Evolutionary conservation across 2,797 vertebrate genomes (phyloP).

Genomic region (Muscicapa striata): DNA sequence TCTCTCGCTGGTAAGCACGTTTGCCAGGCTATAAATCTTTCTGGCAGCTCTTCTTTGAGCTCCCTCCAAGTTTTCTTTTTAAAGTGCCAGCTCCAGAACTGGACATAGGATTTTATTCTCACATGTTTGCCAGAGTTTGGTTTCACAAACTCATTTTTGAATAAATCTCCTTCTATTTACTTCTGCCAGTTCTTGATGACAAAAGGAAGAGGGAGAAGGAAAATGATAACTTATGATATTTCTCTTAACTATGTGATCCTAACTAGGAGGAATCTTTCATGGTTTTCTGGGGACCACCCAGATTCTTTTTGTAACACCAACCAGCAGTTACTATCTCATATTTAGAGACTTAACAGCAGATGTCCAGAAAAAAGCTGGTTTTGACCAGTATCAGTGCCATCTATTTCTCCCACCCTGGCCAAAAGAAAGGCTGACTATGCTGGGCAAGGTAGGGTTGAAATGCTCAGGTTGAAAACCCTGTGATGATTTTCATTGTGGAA

Average conservation of each 20-base stretch:
- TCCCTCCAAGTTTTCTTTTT: conserved; percentile 23
- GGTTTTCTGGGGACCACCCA: neutral
- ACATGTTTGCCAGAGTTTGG: neutral
- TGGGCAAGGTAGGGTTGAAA: neutral
- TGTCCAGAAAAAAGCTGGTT: neutral
- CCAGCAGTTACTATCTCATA: neutral
- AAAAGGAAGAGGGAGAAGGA: conserved; percentile 12
- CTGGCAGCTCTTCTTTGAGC: conserved; percentile 43
- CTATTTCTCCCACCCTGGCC: neutral
- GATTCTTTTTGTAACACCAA: neutral
- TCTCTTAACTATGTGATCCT: neutral
- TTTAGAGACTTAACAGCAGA: neutral
- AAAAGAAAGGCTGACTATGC: neutral
- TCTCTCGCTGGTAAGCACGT: neutral
- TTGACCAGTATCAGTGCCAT: neutral
- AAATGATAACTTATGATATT: neutral
- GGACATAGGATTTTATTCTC: conserved; percentile 16
- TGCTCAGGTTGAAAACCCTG: neutral
- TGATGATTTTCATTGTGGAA: neutral
- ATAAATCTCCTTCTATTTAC: conserved; percentile 12
- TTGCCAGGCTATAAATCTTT: conserved; percentile 38
- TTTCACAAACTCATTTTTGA: conserved; percentile 1
- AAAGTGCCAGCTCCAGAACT: neutral
- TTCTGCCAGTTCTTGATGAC: conserved; percentile 3
- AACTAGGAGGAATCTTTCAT: neutral